Evolutionary conservation across 2,797 vertebrate genomes (phyloP), one percentile per base, ranked within the genome.

Genomic region (Cyprinella venusta): DNA sequence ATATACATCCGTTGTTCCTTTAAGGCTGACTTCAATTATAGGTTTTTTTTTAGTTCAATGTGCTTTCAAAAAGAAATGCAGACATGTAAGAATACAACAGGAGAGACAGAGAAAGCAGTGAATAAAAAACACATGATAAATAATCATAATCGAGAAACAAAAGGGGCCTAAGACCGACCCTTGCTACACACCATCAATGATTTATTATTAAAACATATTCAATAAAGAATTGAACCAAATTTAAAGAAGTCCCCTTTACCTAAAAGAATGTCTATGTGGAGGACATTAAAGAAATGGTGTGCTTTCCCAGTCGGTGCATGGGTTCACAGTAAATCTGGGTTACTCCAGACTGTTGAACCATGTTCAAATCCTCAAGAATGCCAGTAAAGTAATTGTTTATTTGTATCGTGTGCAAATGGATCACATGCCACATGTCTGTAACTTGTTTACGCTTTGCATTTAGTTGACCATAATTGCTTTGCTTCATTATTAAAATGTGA

Each of bases 401-500:
- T 76, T 76, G 74, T 77, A 45, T 77, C 6, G 18, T 64, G 75
- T 45, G 63, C 18, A 33, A 63, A 64, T 64, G 40, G 36, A 59
- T 76, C 74, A 61, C 74, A 76, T 76, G 54, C 54, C 74, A 76
- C 54, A 81, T 81, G 69, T 72, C 68, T 71, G 67, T 40, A 59
- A 81, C 69, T 81, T 81, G 69, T 64, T 72, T 72, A 63, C 9
- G 45, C 42, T 63, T 71, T 77, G 59, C 24, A 48, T 81, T 61
- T 36, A 81, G 56, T 16, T 81, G 40, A 81, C 69, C 69, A 50
- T 72, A 77, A 77, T 64, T 72, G 56, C 30, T 81, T 81, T 64
- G 69, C 63, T 81, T 71, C 61, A 50, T 71, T 71, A 64, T 72
- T 71, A 74, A 81, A 81, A 81, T 72, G 69, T 24, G 56, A 63